Conservation (phyloP, 2,113 vertebrate species). For the Grammomys dolichurus region DNA sequence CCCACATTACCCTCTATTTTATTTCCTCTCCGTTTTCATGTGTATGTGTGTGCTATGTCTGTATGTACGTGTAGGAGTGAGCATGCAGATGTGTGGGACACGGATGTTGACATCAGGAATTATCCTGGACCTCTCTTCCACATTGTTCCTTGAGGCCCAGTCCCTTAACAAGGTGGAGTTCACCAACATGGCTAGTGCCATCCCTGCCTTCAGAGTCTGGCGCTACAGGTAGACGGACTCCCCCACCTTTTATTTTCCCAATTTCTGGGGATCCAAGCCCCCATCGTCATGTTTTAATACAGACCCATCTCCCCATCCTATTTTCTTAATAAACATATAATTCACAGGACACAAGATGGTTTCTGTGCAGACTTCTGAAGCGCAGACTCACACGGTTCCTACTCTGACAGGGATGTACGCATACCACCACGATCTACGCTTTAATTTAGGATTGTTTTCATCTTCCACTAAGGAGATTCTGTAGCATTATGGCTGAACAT, state of each 20-base stretch:
- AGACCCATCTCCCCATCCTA: background rate
- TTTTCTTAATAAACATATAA: background rate
- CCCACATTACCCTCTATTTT: background rate
- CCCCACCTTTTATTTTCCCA: background rate
- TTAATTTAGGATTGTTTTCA: conserved; percentile 24
- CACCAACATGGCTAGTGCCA: background rate
- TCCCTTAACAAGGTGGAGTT: background rate
- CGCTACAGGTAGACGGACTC: background rate
- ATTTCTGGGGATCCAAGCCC: background rate
- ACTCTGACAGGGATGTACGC: background rate
- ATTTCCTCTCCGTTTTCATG: background rate
- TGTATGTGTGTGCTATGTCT: background rate
- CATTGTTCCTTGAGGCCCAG: background rate
- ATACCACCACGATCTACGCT: background rate
- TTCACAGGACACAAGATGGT: conserved; percentile 6
- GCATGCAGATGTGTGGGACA: background rate
- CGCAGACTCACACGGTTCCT: background rate
- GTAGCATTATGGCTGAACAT: background rate
- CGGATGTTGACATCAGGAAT: background rate
- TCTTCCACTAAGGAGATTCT: background rate
- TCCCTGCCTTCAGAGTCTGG: background rate
- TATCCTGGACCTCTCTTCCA: background rate
- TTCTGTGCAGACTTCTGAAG: background rate
- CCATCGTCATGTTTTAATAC: background rate
- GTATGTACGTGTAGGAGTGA: background rate